Evolutionary conservation across 1,140 invertebrate genomes (phyloP), one percentile per base, ranked within the genome.

Genomic region (Drosophila saltans): DNA sequence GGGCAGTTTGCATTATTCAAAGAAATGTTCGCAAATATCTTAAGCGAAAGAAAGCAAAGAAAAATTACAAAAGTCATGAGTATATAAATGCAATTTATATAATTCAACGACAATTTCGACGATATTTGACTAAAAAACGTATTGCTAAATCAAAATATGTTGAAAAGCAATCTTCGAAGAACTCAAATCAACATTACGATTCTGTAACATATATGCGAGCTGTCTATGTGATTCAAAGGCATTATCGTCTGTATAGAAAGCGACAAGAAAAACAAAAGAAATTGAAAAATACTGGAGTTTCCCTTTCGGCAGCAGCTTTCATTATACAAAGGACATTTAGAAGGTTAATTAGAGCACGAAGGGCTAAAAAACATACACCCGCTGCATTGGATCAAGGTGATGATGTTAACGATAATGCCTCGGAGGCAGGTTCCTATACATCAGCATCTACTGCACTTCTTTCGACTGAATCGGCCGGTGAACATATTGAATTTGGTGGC

Each of bases 361-460:
- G 40, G 58, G 59, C 70, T 30, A 76, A 77, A 36, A 52, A 40
- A 58, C 65, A 65, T 26, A 66, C 56, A 30, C 62, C 77, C 3
- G 66, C 70, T 21, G 68, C 64, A 7, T 40, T 70, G 8, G 75
- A 75, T 52, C 70, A 78, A n/a, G 24, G 45, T 21, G 81, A 90
- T 33, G 84, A 91, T 11, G 68, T 79, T 1, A 82, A 85, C 41
- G 89, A 91, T 56, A 85, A 81, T 66, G 75, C 69, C 28, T 91
- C 89, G 0, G 89, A 91, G 24, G 80, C 76, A 5, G 83, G 81
- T 2, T 91, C 89, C 5, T 91, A 91, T 52, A 91, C 83, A 16
- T 91, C 89, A 24, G 81, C 81, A n/a, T 91, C 89, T 11, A 91
- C 89, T 10, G 89, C 82, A 1, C 62, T 85, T 3, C 70, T 91